A percentile compares a stretch with the other conserved stretches of the same genome.
Conservation (phyloP, 2,888 invertebrate genomes). For the Mystacides longicornis region DNA sequence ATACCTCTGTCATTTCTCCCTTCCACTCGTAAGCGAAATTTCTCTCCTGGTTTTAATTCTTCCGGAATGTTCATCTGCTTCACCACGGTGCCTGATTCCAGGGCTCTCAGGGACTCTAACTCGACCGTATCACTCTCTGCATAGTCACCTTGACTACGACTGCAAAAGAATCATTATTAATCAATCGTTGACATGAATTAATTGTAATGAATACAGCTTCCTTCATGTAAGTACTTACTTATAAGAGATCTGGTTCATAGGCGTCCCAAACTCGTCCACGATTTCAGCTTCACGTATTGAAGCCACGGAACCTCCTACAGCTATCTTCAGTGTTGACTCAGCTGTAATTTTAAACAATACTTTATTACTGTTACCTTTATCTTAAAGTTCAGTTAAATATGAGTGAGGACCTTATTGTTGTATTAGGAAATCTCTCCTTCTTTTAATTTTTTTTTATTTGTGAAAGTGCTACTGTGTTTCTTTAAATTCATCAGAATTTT, state of each 20-base stretch:
- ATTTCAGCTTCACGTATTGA: conserved; percentile 40
- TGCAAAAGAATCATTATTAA: neutral
- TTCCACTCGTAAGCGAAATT: conserved; percentile 38
- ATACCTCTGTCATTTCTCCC: conserved; percentile 42
- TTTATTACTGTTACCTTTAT: too few species aligned
- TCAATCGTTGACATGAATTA: neutral
- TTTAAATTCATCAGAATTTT: too few species aligned
- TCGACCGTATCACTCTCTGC: conserved; percentile 13
- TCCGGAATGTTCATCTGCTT: conserved; percentile 35
- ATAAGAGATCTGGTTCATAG: conserved; percentile 22
- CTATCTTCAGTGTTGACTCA: conserved; percentile 25
- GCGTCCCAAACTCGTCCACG: conserved; percentile 40
- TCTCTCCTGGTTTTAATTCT: conserved; percentile 31
- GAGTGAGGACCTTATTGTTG: too few species aligned
- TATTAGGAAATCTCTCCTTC: too few species aligned
- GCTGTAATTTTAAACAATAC: neutral
- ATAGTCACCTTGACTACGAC: neutral
- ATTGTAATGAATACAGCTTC: too few species aligned
- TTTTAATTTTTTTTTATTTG: too few species aligned
- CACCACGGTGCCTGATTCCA: conserved; percentile 29
- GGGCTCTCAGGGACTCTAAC: conserved; percentile 16
- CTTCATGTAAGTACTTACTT: neutral
- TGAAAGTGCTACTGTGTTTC: too few species aligned
- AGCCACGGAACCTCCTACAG: conserved; percentile 39
- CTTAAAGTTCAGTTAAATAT: too few species aligned